Conservation (phyloP, 2,888 invertebrate genomes). For the Meliscaeva auricollis region DNA sequence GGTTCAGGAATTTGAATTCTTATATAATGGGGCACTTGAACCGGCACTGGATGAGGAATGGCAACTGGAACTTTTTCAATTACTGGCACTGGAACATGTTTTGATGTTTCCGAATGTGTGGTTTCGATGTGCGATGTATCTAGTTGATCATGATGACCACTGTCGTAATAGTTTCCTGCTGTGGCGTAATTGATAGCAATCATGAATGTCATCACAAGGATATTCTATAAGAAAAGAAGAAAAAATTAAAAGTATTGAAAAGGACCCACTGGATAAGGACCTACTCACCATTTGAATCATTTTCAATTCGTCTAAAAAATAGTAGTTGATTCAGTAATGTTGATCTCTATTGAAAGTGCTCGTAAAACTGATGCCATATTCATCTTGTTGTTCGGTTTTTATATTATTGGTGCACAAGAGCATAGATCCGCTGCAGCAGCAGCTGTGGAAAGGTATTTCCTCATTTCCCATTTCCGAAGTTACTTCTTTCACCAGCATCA, state of each 20-base stretch:
- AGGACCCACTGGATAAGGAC: background rate
- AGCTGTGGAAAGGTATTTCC: conserved; percentile 65
- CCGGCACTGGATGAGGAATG: conserved; percentile 90
- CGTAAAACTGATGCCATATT: conserved; percentile 61
- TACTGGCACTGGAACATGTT: conserved; percentile 89
- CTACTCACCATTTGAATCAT: conserved; percentile 52
- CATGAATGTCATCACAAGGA: conserved; percentile 39
- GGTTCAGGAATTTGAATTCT: conserved; percentile 91
- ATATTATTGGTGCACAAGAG: conserved; percentile 56
- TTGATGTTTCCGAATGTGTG: conserved; percentile 88
- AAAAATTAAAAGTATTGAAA: background rate
- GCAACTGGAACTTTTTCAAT: conserved; percentile 90
- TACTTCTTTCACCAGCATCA: conserved; percentile 45
- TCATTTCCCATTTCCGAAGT: conserved; percentile 68
- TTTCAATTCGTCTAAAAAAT: background rate
- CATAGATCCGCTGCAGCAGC: conserved; percentile 35
- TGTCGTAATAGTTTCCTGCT: conserved; percentile 43
- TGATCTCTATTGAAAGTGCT: conserved; percentile 33
- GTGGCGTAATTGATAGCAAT: conserved; percentile 32
- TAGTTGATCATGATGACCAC: conserved; percentile 36
- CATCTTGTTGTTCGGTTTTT: conserved; percentile 60
- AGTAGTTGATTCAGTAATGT: conserved; percentile 38
- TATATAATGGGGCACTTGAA: conserved; percentile 87
- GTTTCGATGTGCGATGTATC: conserved; percentile 51
- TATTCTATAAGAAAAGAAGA: conserved; percentile 13